Base-by-base conservation (phyloP, 2,888 invertebrate species). In the Drosophila robusta region DNA sequence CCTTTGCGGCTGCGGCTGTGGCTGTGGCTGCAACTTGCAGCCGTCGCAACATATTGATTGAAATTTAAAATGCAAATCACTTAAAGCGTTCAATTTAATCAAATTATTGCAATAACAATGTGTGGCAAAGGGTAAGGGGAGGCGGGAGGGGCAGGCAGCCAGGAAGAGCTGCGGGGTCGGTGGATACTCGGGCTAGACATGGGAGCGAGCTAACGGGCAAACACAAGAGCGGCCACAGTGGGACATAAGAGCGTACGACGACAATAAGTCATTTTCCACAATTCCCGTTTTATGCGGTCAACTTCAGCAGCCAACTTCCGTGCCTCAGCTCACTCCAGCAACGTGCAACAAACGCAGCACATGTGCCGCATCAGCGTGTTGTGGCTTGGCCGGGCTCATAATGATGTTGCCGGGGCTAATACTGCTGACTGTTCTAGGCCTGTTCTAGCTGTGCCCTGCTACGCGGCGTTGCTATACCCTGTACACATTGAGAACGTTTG, bases 21-120 rank as follows among this genome's bases (percentile, higher is more conserved):
- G 67, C 29, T 14, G 57, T 18, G 18, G 18, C 32, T 22, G 58
- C 49, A 36, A 45, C 51, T 50, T 29, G 51, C 41, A 46, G 49
- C 7, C 70, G 66, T 60, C 73, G 69, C 80, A 70, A 80, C 87
- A 87, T 87, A 85, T 87, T 87, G 84, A 89, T 85, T 89, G 86
- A 89, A 89, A 85, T 85, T 89, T 85, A 72, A 89, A 85, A 85
- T 85, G 85, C 85, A 85, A 85, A 85, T 88, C 89, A 89, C 83
- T 89, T 85, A 85, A 87, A 89, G 83, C 87, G 86, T 82, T 79
- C 87, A 86, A 89, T 85, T 85, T 89, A 85, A 89, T 85, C 83
- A 85, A 89, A 88, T 88, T 88, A 85, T 89, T 89, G 70, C 83
- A 79, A 72, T 57, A 79, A 79, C 80, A 67, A 62, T 57, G 57